Evolutionary conservation across 1,140 invertebrate genomes (phyloP), one percentile per base, ranked within the genome.

Genomic region (Pseudomyrmex pallidus): DNA sequence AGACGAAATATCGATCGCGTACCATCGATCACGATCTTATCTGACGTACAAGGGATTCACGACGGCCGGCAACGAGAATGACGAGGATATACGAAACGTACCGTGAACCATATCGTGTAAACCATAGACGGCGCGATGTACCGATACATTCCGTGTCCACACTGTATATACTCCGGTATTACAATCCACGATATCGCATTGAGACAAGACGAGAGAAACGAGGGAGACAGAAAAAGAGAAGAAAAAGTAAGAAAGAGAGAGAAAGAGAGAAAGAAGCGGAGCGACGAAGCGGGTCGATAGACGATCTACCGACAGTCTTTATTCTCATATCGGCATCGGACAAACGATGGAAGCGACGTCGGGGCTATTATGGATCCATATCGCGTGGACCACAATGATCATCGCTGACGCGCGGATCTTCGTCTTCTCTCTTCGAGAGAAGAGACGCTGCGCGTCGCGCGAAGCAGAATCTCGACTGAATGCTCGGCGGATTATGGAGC

Each of bases 1-100:
- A 17, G 82, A 63, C 73, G 52, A 85, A 85, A 82, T 77, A 85
- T 87, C 87, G 77, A 88, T 87, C 87, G 68, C 56, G 57, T 86
- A 84, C 66, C 62, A 88, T 88, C 87, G 87, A 88, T 88, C 87
- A 88, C 86, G 86, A 88, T 88, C 68, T 88, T 88, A 88, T 88
- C 86, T 50, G 72, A 44, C 48, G 80, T n/a, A 52, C 61, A 22
- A 20, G 73, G 48, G 48, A 73, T 80, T 59, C 82, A 62, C 44
- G 68, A 63, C 59, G 54, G 44, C 52, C 44, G 50, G 56, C 35
- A 46, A 78, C n/a, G 48, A 9, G 68, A 35, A 86, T 73, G 85
- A 86, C 85, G 74, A 48, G 67, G 74, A 84, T 78, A 84, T 35
- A 57, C 66, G 20, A 48, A 17, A 44, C 10, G 12, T 25, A 13